These are phyloP conservation scores for Natator depressus DNA, from an alignment of 2,113 vertebrate genomes.

Conservation along the genomic window DNA sequence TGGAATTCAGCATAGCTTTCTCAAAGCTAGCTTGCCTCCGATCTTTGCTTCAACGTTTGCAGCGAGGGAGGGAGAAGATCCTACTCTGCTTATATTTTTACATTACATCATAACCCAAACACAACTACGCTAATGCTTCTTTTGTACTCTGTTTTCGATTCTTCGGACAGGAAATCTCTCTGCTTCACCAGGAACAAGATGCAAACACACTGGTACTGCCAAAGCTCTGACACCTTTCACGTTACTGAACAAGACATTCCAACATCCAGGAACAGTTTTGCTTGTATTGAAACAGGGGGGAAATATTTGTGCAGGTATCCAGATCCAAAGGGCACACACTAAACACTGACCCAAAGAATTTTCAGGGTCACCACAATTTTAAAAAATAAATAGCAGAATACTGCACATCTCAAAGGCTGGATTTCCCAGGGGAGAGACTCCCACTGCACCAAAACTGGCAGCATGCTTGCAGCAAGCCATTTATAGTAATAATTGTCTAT, in stretches of 20 bases:
- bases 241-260: background rate
- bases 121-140: rapidly evolving
- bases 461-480: slow-evolving; percentile 53
- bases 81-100: background rate
- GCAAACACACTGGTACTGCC: rapidly evolving
- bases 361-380: rapidly evolving
- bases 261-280: background rate
- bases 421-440: background rate
- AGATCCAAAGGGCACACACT: background rate
- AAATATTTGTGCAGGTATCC: background rate
- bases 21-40: background rate
- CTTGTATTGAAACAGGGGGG: background rate
- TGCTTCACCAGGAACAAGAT: background rate
- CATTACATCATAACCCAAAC: background rate
- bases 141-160: background rate
- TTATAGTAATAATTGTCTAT: slow-evolving; percentile 59
- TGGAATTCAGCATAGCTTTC: background rate
- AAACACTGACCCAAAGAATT: rapidly evolving
- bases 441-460: background rate
- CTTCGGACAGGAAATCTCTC: rapidly evolving
- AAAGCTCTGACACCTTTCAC: rapidly evolving
- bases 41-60: background rate
- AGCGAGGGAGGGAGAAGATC: background rate
- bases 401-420: background rate
- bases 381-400: background rate